These are phyloP conservation scores for Plectrocnemia conspersa DNA, from an alignment of 1,140 invertebrate genomes.

Conservation along the genomic window DNA sequence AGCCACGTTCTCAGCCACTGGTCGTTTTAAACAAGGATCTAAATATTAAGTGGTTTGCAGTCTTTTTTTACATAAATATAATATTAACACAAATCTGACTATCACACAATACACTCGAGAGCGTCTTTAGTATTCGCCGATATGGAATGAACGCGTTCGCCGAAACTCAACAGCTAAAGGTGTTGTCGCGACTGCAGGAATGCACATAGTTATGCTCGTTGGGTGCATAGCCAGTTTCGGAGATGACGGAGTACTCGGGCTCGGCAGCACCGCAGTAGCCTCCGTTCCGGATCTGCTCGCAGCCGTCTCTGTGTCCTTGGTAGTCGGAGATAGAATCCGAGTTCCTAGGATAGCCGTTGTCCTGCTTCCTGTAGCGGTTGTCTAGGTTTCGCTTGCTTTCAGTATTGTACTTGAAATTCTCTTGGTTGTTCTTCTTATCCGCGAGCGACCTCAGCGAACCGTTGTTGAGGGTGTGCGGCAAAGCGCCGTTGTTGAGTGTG, in stretches of 20 bases:
- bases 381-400: conserved; percentile 49
- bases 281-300: conserved; percentile 36
- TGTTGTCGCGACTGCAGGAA: conserved; percentile 48
- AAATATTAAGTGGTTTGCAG: conserved; percentile 29
- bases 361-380: conserved; percentile 48
- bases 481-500: conserved; percentile 46
- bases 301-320: conserved; percentile 37
- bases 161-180: conserved; percentile 50
- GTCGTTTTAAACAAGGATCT: conserved; percentile 27
- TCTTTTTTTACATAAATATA: conserved; percentile 29
- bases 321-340: conserved; percentile 47
- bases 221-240: conserved; percentile 42
- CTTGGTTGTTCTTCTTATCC: conserved; percentile 47
- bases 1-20: conserved; percentile 20
- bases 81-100: conserved; percentile 26
- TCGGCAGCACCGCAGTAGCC: conserved; percentile 37
- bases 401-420: conserved; percentile 45
- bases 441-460: conserved; percentile 43
- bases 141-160: conserved; percentile 45
- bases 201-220: conserved; percentile 43
- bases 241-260: conserved; percentile 50
- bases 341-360: conserved; percentile 47
- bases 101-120: conserved; percentile 28
- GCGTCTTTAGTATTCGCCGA: conserved; percentile 32
- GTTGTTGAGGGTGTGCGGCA: conserved; percentile 44